Evolutionary conservation across 2,888 invertebrate species (phyloP).

Genomic region (Drosophila atripex): DNA sequence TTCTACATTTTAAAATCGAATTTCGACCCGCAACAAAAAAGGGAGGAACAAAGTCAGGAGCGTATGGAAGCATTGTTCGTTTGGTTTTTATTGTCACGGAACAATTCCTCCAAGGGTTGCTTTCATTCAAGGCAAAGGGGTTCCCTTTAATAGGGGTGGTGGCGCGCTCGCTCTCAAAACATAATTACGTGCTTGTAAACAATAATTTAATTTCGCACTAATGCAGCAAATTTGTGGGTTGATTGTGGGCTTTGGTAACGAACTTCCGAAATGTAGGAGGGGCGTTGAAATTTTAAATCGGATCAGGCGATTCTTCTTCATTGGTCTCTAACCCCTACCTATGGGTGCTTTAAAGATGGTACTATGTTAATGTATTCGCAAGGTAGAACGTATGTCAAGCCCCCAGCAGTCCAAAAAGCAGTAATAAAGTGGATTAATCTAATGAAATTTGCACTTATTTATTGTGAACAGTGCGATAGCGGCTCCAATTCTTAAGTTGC

Average conservation of each 20-base stretch:
- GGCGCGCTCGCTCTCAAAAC: constrained; percentile 63
- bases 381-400: too few relatives aligned
- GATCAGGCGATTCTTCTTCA: background rate
- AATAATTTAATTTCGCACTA: constrained; percentile 83
- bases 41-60: constrained; percentile 15
- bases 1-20: constrained; percentile 79
- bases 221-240: constrained; percentile 83
- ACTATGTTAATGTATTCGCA: background rate
- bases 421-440: too few relatives aligned
- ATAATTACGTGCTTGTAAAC: constrained; percentile 82
- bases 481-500: too few relatives aligned
- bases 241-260: constrained; percentile 78
- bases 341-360: background rate
- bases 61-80: constrained; percentile 5
- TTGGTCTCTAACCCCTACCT: background rate
- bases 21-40: constrained; percentile 50
- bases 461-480: too few relatives aligned
- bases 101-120: constrained; percentile 60
- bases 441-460: too few relatives aligned
- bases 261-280: background rate
- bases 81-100: constrained; percentile 54
- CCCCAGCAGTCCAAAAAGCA: too few relatives aligned
- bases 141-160: constrained; percentile 18
- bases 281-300: constrained; percentile 2
- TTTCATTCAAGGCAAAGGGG: constrained; percentile 17